phyloP scores from a whole-genome alignment of 2,888 invertebrate genomes.

The Poecilobothrus nobilitatus region DNA sequence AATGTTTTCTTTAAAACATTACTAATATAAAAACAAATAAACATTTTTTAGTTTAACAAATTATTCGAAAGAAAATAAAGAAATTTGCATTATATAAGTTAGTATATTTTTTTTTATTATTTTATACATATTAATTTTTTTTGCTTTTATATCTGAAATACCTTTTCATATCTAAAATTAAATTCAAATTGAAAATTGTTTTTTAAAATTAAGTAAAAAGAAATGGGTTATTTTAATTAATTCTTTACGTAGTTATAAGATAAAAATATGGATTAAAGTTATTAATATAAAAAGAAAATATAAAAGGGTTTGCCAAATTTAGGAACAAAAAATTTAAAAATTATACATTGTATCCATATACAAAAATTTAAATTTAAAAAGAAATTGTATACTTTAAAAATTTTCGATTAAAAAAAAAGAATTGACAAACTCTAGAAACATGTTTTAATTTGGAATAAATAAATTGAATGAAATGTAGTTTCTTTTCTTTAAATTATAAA shows the following conservation, averaged over 20 bases:
- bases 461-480: not conserved
- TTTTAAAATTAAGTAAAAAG: not conserved
- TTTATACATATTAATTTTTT: too few species aligned
- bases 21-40: too few species aligned
- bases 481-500: not conserved
- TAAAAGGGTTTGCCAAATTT: constrained; percentile 5
- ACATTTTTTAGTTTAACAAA: too few species aligned
- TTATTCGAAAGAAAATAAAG: too few species aligned
- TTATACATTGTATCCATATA: not conserved
- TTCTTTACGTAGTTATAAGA: not conserved
- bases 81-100: too few species aligned
- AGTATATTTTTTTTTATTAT: too few species aligned
- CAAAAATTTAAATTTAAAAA: not conserved
- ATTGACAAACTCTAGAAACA: not conserved
- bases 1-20: too few species aligned
- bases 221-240: not conserved
- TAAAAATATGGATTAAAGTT: not conserved
- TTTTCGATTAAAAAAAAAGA: not conserved
- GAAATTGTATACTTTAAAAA: not conserved
- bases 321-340: not conserved
- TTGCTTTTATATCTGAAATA: too few species aligned
- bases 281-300: not conserved
- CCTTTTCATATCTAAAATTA: too few species aligned
- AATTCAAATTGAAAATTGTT: too few species aligned
- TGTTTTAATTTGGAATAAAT: not conserved